A percentile compares a stretch with the other conserved stretches of the same genome.
Evolutionary conservation across 2,797 vertebrate genomes (phyloP).

Genomic region (Danionella dracula): DNA sequence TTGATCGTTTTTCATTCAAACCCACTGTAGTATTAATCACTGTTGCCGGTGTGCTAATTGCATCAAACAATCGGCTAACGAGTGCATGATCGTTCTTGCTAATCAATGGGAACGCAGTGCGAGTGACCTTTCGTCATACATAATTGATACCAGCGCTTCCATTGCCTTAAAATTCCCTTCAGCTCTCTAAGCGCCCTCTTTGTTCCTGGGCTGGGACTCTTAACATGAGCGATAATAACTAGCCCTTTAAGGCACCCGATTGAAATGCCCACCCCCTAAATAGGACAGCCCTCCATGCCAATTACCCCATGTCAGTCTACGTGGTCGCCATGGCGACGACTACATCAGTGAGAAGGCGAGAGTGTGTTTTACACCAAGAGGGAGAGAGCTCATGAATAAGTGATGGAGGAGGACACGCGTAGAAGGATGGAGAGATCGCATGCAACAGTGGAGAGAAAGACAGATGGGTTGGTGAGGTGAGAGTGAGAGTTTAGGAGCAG

Average conservation of each 20-base stretch:
- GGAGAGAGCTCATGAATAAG: constrained; percentile 42
- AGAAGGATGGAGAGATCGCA: constrained; percentile 42
- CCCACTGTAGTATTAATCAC: constrained; percentile 17
- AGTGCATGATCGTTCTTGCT: constrained; percentile 33
- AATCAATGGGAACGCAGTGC: constrained; percentile 30
- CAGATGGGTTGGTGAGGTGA: constrained; percentile 42
- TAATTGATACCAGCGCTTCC: constrained; percentile 44
- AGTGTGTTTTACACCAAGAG: constrained; percentile 10
- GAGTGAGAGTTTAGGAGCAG: constrained; percentile 37
- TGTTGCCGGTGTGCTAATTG: constrained; percentile 32
- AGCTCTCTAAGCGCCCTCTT: not conserved
- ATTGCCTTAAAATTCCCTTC: constrained; percentile 13
- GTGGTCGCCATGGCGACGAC: constrained; percentile 29
- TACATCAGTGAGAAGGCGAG: constrained; percentile 12
- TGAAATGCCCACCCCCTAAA: constrained; percentile 27
- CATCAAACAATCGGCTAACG: constrained; percentile 24
- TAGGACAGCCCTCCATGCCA: constrained; percentile 18
- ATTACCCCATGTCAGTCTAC: constrained; percentile 20
- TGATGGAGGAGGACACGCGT: constrained; percentile 29
- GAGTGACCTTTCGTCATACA: constrained; percentile 41
- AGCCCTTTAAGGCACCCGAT: constrained; percentile 29
- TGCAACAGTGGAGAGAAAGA: constrained; percentile 31
- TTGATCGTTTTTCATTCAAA: constrained; percentile 30
- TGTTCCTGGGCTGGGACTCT: constrained; percentile 12
- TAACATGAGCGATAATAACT: constrained; percentile 19